Conservation (phyloP, 2,797 vertebrate species). For the Argyrosomus regius region DNA sequence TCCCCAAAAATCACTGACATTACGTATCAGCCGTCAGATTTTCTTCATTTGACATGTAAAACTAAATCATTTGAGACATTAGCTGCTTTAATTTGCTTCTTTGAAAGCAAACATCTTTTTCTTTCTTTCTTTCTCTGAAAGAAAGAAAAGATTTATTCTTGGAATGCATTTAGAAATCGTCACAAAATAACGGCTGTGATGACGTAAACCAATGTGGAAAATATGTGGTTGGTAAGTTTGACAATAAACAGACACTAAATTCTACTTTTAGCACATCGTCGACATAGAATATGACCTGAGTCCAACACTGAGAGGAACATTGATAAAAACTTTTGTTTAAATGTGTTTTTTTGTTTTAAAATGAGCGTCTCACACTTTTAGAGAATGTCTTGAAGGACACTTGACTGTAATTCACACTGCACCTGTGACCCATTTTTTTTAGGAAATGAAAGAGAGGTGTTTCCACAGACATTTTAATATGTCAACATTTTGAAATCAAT, state of each 20-base stretch:
- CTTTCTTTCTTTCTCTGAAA: too few species aligned
- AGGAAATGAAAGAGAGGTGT: background rate
- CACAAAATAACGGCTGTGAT: background rate
- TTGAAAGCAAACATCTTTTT: background rate
- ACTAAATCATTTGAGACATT: background rate
- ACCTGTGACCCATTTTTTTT: too few species aligned
- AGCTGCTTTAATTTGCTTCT: background rate
- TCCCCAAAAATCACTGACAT: background rate
- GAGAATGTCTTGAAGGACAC: background rate
- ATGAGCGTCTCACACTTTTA: background rate
- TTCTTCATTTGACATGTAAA: background rate
- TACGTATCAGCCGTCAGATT: background rate
- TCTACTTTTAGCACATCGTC: background rate
- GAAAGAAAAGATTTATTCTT: background rate
- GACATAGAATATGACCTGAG: background rate
- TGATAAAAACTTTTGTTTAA: background rate
- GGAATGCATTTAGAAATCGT: background rate
- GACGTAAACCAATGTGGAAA: background rate
- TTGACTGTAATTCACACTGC: background rate
- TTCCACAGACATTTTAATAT: constrained; percentile 61
- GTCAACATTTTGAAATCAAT: constrained; percentile 48
- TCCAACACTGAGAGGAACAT: background rate
- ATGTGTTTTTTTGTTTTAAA: background rate
- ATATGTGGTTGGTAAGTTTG: background rate
- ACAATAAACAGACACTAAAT: background rate